Evolutionary conservation across 2,888 invertebrate species (phyloP), one percentile per base, ranked within the genome.

Genomic region (Sipha maydis): DNA sequence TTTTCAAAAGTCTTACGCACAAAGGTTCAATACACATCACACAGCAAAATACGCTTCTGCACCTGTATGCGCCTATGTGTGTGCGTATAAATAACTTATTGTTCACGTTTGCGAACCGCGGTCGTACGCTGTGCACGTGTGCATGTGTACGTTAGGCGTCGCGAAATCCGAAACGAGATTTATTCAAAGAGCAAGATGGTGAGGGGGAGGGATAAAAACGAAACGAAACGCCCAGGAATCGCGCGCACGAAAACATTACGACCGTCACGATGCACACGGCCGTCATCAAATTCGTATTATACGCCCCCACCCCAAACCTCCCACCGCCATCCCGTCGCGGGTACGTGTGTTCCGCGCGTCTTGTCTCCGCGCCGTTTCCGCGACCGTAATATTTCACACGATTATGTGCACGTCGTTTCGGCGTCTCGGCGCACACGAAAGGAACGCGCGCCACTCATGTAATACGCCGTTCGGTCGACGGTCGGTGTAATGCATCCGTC

Each of bases 11-110:
- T 48, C 41, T 48, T 41, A 21, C 14, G 41, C 28, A 41, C 21
- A 48, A 41, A 69, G 21, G 82, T 82, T 69, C 8, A 31, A 82
- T 48, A 82, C 21, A 69, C 69, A 48, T 82, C 48, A 69, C 21
- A 48, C 31, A 28, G 61, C 7, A 4, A 4, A 25, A 61, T 25
- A 25, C 8, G 25, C 21, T 0, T 48, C 14, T 41, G 34, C 41
- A 8, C 41, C 0, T 41, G 9, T 41, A 11, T 25, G 4, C 61
- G 61, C 3, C 61, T 25, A 25, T 25, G 0, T 48, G 14, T 48
- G 8, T 48, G 14, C 14, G 3, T 3, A 14, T 48, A 48, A 48
- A 14, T 14, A 48, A 11, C 48, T 61, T 25, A 61, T 61, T 56
- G 56, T 56, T 54, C 54, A 4, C 19, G 14, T 14, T 61, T 25